Conservation (phyloP, 2,113 vertebrate species). For the Leptobrachium ailaonicum region DNA sequence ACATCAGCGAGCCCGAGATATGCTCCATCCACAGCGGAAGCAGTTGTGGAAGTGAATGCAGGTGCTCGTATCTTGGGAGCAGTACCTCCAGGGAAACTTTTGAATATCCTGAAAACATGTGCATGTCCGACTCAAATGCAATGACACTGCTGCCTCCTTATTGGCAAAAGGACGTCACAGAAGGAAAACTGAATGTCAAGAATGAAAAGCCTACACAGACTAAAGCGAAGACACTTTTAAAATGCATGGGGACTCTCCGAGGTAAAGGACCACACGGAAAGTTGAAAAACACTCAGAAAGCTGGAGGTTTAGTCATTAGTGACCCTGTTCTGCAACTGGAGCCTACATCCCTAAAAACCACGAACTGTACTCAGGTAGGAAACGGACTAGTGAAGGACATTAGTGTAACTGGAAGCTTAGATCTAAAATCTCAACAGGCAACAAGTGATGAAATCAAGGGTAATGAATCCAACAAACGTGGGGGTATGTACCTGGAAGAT, state of each 20-base stretch:
- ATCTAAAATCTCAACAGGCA: constrained; percentile 66
- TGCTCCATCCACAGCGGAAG: constrained; percentile 90
- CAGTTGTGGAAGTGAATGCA: constrained; percentile 76
- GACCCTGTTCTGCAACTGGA: constrained; percentile 82
- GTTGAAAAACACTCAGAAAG: constrained; percentile 67
- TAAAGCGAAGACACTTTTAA: constrained; percentile 87
- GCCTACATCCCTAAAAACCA: constrained; percentile 75
- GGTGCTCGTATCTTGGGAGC: constrained; percentile 55
- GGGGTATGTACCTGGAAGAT: constrained; percentile 90
- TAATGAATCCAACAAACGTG: constrained; percentile 81
- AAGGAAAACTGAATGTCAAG: constrained; percentile 73
- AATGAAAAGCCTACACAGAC: constrained; percentile 77
- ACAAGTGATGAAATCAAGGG: constrained; percentile 76
- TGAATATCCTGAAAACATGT: constrained; percentile 69
- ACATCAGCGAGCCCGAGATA: constrained; percentile 88
- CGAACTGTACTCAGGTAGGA: constrained; percentile 76
- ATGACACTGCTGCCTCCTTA: constrained; percentile 61
- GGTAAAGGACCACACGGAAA: constrained; percentile 77
- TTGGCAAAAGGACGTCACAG: constrained; percentile 63
- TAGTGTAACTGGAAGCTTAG: constrained; percentile 52
- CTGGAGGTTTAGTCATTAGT: constrained; percentile 77
- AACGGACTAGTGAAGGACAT: constrained; percentile 70
- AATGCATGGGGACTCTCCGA: constrained; percentile 88
- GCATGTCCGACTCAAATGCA: constrained; percentile 69
- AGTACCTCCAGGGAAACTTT: constrained; percentile 68